Conservation (phyloP, 2,113 vertebrate genomes). For the Fulmarus glacialis region DNA sequence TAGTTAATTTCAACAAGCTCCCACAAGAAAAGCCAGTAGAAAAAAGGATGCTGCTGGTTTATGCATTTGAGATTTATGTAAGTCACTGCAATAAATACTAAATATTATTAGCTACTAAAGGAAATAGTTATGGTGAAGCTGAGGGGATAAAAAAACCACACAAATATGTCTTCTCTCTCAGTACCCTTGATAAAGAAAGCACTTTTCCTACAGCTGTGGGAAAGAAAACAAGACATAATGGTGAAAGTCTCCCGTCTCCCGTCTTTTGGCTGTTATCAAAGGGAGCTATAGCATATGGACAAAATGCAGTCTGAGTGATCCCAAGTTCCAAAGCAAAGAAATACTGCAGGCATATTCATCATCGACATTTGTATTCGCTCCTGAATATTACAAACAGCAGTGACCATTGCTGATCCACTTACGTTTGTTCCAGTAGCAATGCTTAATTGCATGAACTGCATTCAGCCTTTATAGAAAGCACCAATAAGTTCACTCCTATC, state of each 20-base stretch:
- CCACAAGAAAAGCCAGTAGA: slow-evolving; percentile 26
- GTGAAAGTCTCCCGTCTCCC: not conserved
- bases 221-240: slow-evolving; percentile 21
- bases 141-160: not conserved
- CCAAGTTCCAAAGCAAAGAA: slow-evolving; percentile 13
- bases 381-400: not conserved
- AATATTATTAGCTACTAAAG: slow-evolving; percentile 58
- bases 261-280: slow-evolving; percentile 31
- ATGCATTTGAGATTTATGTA: slow-evolving; percentile 38
- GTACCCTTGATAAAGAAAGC: slow-evolving; percentile 8
- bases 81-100: slow-evolving; percentile 30
- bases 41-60: slow-evolving; percentile 29
- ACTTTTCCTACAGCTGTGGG: slow-evolving; percentile 47
- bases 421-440: not conserved
- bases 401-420: not conserved
- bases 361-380: not conserved
- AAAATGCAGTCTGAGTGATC: not conserved
- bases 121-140: not conserved
- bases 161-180: not conserved
- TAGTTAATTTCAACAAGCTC: slow-evolving; percentile 27
- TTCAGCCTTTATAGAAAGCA: not conserved
- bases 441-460: not conserved
- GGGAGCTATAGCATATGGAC: not conserved
- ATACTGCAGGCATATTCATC: not conserved
- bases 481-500: not conserved